Percentiles rank a stretch among this genome's conserved stretches.
These are phyloP conservation scores for Lithophane semibrunnea DNA, from an alignment of 2,888 invertebrate species.

Conservation along the genomic window DNA sequence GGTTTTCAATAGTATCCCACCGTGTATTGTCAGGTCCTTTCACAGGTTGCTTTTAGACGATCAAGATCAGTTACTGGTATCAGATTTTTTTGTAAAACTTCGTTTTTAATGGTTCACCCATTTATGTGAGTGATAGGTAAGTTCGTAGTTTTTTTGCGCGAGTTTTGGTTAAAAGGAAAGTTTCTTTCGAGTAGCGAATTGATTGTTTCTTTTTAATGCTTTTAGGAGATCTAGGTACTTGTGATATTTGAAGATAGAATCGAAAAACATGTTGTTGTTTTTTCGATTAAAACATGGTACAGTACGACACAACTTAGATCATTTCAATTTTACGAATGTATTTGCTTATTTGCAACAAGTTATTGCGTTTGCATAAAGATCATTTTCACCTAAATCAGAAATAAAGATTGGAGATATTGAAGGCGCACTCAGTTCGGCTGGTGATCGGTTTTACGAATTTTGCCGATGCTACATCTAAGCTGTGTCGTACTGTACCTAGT, in stretches of 20 bases:
- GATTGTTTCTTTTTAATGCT: not conserved
- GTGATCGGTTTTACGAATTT: too few relatives aligned
- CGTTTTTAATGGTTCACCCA: constrained; percentile 37
- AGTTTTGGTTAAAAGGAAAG: constrained; percentile 52
- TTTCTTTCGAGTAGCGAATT: constrained; percentile 15
- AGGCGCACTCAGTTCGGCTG: too few relatives aligned
- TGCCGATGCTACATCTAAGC: too few relatives aligned
- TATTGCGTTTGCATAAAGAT: too few relatives aligned
- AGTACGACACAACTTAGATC: too few relatives aligned
- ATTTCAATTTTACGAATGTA: too few relatives aligned
- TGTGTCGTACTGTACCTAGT: too few relatives aligned
- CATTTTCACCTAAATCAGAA: too few relatives aligned
- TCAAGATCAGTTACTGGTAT: constrained; percentile 71
- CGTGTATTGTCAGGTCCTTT: constrained; percentile 54
- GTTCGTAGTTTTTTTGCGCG: constrained; percentile 46
- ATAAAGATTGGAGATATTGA: too few relatives aligned
- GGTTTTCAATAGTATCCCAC: constrained; percentile 42
- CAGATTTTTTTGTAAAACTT: constrained; percentile 59
- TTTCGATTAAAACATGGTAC: not conserved
- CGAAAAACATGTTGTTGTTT: not conserved
- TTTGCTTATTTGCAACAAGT: too few relatives aligned
- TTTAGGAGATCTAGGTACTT: not conserved
- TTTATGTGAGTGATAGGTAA: constrained; percentile 39
- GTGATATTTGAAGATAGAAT: not conserved
- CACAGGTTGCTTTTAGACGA: constrained; percentile 71